Percentiles rank a stretch among this genome's conserved stretches.
Conservation (phyloP, 2,797 vertebrate species). For the Tadarida brasiliensis region DNA sequence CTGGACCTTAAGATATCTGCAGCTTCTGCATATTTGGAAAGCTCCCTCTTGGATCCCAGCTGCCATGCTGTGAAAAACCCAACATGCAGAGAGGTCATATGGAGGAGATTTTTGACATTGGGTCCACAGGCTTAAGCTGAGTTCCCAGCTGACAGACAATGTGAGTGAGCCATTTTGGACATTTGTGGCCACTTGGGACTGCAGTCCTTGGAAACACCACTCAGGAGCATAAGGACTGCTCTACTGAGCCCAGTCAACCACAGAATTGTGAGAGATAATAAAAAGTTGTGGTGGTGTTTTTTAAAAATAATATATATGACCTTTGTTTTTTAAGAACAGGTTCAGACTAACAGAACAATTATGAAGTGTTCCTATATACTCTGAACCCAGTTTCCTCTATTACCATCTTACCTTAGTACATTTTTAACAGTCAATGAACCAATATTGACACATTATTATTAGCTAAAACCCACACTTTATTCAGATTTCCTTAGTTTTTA, state of each 20-base stretch:
- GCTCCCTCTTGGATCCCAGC: neutral
- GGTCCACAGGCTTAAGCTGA: neutral
- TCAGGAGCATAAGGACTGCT: neutral
- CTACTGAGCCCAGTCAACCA: neutral
- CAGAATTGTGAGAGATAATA: neutral
- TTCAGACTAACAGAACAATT: conserved; percentile 29
- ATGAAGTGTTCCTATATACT: neutral
- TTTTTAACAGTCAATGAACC: neutral
- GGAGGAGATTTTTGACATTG: neutral
- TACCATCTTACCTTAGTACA: neutral
- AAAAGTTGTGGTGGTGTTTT: neutral
- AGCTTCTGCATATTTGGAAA: neutral
- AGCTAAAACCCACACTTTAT: too few species aligned
- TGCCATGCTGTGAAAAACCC: neutral
- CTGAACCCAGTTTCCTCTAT: neutral
- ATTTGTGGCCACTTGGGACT: neutral
- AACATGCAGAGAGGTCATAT: neutral
- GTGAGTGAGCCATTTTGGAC: neutral
- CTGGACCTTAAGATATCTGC: neutral
- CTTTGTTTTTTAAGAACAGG: neutral
- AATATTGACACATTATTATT: too few species aligned
- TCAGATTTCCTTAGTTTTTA: too few species aligned
- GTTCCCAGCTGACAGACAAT: neutral
- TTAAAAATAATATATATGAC: neutral
- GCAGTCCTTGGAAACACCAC: neutral